phyloP scores from a whole-genome alignment of 2,797 vertebrate genomes.

The Falco naumanni region DNA sequence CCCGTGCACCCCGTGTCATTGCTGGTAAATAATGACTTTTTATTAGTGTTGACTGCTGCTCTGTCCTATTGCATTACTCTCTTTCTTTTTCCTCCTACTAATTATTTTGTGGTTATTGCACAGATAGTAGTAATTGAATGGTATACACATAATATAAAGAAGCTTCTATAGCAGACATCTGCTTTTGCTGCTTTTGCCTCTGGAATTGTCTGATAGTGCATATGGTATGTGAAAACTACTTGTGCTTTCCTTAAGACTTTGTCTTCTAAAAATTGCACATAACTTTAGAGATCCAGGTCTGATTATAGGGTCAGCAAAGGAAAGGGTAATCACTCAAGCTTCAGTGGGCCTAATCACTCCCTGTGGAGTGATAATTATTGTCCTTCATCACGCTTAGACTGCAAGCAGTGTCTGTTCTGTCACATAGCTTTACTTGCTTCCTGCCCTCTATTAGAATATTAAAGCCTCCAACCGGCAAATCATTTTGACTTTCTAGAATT shows the following conservation, averaged over 20 bases:
- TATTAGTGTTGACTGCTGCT: not conserved
- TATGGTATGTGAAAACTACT: not conserved
- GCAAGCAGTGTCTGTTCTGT: conserved; percentile 48
- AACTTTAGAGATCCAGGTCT: conserved; percentile 36
- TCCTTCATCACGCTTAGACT: conserved; percentile 7
- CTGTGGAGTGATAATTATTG: conserved; percentile 61
- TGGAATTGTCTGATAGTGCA: not conserved
- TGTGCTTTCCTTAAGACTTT: not conserved
- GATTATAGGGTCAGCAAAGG: conserved; percentile 55
- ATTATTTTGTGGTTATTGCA: not conserved
- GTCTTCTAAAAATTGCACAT: not conserved
- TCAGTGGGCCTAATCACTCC: conserved; percentile 55
- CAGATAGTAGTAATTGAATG: not conserved
- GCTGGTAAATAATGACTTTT: not conserved
- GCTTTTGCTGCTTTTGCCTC: not conserved
- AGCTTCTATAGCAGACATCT: not conserved
- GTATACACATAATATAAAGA: not conserved
- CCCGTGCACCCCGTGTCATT: rapidly evolving
- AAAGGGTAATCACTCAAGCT: conserved; percentile 56
- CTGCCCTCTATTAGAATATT: conserved; percentile 34
- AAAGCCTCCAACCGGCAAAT: conserved; percentile 30
- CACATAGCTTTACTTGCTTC: conserved; percentile 49
- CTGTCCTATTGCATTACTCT: not conserved
- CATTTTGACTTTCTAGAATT: not conserved
- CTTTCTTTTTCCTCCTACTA: not conserved